Percentiles rank a stretch among this genome's conserved stretches.
Evolutionary conservation across 2,888 invertebrate genomes (phyloP).

Genomic region (Pseudococcus viburni): DNA sequence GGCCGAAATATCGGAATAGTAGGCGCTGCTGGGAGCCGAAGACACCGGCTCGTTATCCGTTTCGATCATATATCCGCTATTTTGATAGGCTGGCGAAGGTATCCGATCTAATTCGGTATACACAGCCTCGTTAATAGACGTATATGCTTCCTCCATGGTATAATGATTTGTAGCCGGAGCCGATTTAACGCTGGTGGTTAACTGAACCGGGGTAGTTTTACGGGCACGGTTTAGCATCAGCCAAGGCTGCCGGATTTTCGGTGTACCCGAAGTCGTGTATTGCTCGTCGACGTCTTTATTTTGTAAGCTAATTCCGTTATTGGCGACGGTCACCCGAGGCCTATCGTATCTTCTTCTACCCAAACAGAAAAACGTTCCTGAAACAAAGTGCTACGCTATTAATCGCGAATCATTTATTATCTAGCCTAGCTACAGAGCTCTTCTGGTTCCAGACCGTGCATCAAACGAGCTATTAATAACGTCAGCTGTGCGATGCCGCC

Average conservation of each 20-base stretch:
- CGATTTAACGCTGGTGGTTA: conserved; percentile 55
- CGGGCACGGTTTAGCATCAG: conserved; percentile 55
- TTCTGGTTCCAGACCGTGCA: not conserved
- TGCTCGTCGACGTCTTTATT: conserved; percentile 61
- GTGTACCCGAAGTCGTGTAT: not conserved
- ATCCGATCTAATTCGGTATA: conserved; percentile 80
- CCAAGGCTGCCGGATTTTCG: conserved; percentile 51
- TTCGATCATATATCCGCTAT: conserved; percentile 74
- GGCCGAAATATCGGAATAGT: conserved; percentile 80
- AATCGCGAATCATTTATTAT: conserved; percentile 40
- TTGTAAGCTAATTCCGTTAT: conserved; percentile 56
- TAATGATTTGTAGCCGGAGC: conserved; percentile 63
- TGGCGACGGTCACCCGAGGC: not conserved
- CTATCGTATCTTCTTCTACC: conserved; percentile 64
- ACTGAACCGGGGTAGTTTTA: conserved; percentile 54
- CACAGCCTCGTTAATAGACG: conserved; percentile 75
- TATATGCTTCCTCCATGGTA: conserved; percentile 64
- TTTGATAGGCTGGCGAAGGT: conserved; percentile 78
- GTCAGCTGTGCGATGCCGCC: not conserved
- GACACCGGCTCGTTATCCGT: conserved; percentile 72
- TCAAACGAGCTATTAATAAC: conserved; percentile 4
- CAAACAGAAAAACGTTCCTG: conserved; percentile 64
- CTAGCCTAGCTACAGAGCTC: not conserved
- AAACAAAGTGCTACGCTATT: not conserved
- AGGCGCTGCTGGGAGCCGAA: conserved; percentile 82